phyloP scores from a whole-genome alignment of 2,113 vertebrate genomes.

The Gambusia affinis region DNA sequence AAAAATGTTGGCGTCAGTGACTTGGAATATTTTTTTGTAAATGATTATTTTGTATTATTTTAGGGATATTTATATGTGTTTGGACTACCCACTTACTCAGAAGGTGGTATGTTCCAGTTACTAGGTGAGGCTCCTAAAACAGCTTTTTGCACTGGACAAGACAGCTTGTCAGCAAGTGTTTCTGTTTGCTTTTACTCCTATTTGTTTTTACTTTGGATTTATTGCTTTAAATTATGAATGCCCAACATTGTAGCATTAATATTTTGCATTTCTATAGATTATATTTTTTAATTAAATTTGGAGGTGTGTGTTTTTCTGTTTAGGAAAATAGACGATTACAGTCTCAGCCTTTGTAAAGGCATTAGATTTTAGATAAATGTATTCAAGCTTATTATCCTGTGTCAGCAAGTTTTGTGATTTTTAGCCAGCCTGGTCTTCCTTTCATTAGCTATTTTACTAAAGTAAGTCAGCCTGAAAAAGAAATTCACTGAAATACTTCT shows the following conservation, averaged over 20 bases:
- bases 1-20: not conserved
- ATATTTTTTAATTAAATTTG: not conserved
- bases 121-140: not conserved
- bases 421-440: not conserved
- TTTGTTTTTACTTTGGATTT: not conserved
- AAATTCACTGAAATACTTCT: slow-evolving; percentile 1
- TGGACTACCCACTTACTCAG: not conserved
- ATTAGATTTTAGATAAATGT: not conserved
- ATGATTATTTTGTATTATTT: not conserved
- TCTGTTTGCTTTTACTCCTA: not conserved
- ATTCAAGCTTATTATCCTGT: not conserved
- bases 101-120: not conserved
- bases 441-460: not conserved
- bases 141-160: not conserved
- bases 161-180: not conserved
- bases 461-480: not conserved
- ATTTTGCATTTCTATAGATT: not conserved
- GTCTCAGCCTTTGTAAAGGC: not conserved
- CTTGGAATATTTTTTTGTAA: not conserved
- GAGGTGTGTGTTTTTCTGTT: not conserved
- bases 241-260: not conserved
- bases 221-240: not conserved
- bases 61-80: not conserved
- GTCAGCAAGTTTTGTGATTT: not conserved
- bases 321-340: not conserved